phyloP scores from a whole-genome alignment of 2,797 vertebrate genomes.

The Antrozous pallidus region DNA sequence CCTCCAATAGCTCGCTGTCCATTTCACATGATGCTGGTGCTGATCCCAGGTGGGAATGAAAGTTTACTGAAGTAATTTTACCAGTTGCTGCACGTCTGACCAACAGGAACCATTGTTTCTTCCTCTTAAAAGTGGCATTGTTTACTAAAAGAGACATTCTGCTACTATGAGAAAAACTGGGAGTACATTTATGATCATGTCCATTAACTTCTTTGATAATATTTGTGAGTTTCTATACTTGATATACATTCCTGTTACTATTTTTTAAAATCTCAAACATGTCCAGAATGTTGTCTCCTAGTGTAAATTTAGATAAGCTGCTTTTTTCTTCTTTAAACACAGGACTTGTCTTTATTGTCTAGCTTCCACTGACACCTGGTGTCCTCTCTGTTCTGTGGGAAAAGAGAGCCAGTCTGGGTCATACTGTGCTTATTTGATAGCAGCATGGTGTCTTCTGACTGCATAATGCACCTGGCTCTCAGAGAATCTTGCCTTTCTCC shows the following conservation, averaged over 20 bases:
- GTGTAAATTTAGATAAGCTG: not conserved
- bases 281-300: not conserved
- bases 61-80: not conserved
- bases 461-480: not conserved
- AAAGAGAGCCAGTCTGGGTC: not conserved
- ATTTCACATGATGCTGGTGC: fast-evolving
- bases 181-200: not conserved
- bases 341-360: slow-evolving; percentile 17
- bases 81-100: not conserved
- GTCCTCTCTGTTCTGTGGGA: not conserved
- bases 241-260: not conserved
- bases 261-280: not conserved
- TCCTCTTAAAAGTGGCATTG: not conserved
- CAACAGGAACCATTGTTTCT: not conserved
- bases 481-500: not conserved
- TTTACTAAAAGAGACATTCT: not conserved
- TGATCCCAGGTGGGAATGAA: not conserved
- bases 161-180: not conserved
- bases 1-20: not conserved
- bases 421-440: not conserved
- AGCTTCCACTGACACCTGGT: slow-evolving; percentile 79
- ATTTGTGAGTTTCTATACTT: not conserved
- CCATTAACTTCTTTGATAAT: not conserved
- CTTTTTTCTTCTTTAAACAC: not conserved
- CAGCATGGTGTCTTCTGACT: not conserved